Evolutionary conservation across 2,113 vertebrate species (phyloP).

Genomic region (Zeus faber): DNA sequence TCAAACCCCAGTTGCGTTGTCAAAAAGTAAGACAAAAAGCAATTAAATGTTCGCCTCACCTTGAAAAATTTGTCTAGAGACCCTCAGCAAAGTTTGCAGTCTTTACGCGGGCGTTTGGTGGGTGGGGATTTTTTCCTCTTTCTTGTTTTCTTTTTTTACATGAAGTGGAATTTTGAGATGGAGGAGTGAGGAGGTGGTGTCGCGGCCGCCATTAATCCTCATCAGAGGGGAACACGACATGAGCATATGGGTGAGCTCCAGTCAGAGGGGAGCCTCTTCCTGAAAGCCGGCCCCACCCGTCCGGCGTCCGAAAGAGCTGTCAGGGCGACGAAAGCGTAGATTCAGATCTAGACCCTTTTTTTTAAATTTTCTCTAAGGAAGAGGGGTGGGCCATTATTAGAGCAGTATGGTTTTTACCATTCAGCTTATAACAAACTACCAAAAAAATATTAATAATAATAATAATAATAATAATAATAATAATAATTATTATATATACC

Average conservation of each 20-base stretch:
- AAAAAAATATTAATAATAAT: too few species aligned
- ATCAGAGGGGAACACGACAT: conserved; percentile 65
- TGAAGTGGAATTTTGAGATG: conserved; percentile 5
- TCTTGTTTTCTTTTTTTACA: neutral
- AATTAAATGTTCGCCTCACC: too few species aligned
- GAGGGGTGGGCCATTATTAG: conserved; percentile 57
- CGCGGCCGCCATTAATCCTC: conserved; percentile 64
- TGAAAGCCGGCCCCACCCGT: conserved; percentile 25
- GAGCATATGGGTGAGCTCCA: conserved; percentile 50
- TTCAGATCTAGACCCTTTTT: conserved; percentile 38
- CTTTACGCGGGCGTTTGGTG: too few species aligned
- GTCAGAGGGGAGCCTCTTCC: conserved; percentile 16
- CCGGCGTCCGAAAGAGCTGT: too few species aligned
- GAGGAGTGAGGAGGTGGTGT: conserved; percentile 26
- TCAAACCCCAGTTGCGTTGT: conserved; percentile 21
- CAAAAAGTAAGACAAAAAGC: too few species aligned
- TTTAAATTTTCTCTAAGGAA: conserved; percentile 30
- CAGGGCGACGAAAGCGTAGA: too few species aligned
- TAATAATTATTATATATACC: too few species aligned
- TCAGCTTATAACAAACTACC: too few species aligned
- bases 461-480: too few species aligned
- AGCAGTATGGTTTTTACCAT: too few species aligned
- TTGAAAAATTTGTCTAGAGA: too few species aligned
- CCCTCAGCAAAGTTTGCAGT: too few species aligned
- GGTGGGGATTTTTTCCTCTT: neutral